Conservation (phyloP, 2,888 invertebrate species). For the Perizoma flavofasciatum region DNA sequence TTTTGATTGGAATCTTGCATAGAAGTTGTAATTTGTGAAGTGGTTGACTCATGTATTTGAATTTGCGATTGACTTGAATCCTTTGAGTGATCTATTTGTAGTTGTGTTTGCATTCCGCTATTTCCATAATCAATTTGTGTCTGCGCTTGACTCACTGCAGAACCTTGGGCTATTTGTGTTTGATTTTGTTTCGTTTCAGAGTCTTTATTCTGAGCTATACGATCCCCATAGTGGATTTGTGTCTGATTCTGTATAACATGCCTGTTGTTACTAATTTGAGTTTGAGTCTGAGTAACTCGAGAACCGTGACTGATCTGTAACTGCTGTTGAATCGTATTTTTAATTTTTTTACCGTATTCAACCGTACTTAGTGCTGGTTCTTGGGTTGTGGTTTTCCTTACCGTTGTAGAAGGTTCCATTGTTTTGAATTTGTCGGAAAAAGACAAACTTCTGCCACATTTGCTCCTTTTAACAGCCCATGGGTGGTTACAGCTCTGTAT, state of each 20-base stretch:
- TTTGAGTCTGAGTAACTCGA: conserved; percentile 55
- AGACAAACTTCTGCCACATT: conserved; percentile 57
- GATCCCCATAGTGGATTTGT: conserved; percentile 55
- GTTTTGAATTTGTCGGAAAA: conserved; percentile 26
- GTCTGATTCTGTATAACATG: conserved; percentile 56
- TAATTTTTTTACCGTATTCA: conserved; percentile 24
- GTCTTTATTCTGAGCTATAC: conserved; percentile 33
- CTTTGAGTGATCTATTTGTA: conserved; percentile 59
- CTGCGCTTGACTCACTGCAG: conserved; percentile 57
- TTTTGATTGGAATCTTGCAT: conserved; percentile 14
- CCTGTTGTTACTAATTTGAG: conserved; percentile 51
- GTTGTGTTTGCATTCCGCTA: conserved; percentile 56
- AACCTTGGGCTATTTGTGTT: conserved; percentile 53
- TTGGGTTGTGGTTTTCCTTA: conserved; percentile 27
- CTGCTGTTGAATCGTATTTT: conserved; percentile 49
- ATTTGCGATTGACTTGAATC: conserved; percentile 57
- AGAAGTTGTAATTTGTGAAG: conserved; percentile 29
- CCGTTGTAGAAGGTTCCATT: conserved; percentile 8
- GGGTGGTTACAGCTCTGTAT: conserved; percentile 89
- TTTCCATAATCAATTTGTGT: conserved; percentile 56
- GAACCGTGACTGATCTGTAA: conserved; percentile 54
- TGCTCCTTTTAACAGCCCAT: conserved; percentile 81
- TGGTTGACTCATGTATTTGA: conserved; percentile 48
- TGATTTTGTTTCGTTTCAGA: conserved; percentile 51
- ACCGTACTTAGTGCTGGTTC: conserved; percentile 15